These are phyloP conservation scores for Delphinus delphis DNA, from an alignment of 2,113 vertebrate genomes.

Conservation along the genomic window DNA sequence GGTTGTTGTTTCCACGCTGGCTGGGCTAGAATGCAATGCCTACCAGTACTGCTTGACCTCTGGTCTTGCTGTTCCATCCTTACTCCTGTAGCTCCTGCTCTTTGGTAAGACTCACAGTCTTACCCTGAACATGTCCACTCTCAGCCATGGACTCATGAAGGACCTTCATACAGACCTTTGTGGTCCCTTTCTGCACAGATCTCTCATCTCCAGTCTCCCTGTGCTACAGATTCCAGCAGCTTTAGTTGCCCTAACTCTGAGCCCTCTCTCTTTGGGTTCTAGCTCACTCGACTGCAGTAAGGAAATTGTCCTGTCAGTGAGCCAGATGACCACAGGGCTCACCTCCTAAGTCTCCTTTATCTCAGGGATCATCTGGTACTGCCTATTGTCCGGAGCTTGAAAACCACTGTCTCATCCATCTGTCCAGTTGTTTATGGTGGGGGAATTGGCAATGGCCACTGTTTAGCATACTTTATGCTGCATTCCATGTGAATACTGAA, in stretches of 20 bases:
- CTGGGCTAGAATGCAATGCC: neutral
- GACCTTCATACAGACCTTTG: neutral
- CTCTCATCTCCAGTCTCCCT: neutral
- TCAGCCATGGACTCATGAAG: neutral
- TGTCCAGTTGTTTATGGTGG: neutral
- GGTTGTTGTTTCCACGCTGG: neutral
- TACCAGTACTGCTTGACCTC: neutral
- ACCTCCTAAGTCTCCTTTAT: neutral
- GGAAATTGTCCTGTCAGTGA: neutral
- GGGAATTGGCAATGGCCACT: neutral
- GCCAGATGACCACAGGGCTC: neutral
- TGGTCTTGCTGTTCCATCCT: neutral
- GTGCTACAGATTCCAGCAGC: neutral
- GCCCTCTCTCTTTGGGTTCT: neutral
- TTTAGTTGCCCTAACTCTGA: neutral
- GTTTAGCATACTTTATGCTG: neutral
- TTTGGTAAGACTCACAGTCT: neutral
- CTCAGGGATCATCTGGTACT: neutral
- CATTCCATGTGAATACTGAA: neutral
- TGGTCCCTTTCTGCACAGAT: neutral
- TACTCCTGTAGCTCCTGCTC: neutral
- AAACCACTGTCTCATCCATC: neutral
- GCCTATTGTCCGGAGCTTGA: neutral
- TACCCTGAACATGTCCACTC: neutral
- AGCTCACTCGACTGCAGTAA: neutral